Base-by-base conservation (phyloP, 1,140 invertebrate species). In the Drosophila leontia region DNA sequence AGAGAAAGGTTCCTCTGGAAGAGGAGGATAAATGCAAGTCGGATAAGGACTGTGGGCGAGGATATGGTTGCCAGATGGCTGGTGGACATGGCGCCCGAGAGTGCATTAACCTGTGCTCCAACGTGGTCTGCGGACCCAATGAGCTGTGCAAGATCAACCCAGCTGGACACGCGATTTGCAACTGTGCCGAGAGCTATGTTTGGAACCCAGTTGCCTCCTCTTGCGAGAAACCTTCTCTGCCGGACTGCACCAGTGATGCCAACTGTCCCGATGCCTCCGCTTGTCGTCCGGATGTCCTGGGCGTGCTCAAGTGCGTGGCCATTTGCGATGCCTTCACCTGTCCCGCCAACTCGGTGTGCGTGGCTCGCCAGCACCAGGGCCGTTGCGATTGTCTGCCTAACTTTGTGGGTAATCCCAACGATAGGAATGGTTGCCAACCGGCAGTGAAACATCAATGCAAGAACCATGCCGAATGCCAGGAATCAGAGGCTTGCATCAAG, bases 381-480 rank as follows among this genome's bases (percentile, higher is more conserved):
- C 94, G 95, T 75, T 98, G 97, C 84, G 95, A 96, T 82, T 98
- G 97, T 91, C 92, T 96, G 3, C 91, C 94, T n/a, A 97, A 96
- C 4, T 98, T 95, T 91, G 94, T 95, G 19, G 97, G 97, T 17
- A 98, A 98, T 94, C 97, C 97, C 6, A 97, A 98, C 81, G 97
- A 98, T 87, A 94, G 97, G 17, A 96, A 95, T 68, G 98, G 98
- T 9, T 99, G 98, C 83, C 94, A 95, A 69, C 94, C 94, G 12
- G 91, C 95, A 1, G 93, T 95, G 3, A 95, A 95, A 90, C 95
- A 98, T 84, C 94, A 96, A 91, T 98, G 97, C 84, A 92, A 93
- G n/a, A 95, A 95, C 34, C 96, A 98, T 92, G 95, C 95, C 47
- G 96, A 98, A 86, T 98, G 97, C 83, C 91, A 95, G 17, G 97